Conservation (phyloP, 2,113 vertebrate species). For the Syrmaticus mikado region DNA sequence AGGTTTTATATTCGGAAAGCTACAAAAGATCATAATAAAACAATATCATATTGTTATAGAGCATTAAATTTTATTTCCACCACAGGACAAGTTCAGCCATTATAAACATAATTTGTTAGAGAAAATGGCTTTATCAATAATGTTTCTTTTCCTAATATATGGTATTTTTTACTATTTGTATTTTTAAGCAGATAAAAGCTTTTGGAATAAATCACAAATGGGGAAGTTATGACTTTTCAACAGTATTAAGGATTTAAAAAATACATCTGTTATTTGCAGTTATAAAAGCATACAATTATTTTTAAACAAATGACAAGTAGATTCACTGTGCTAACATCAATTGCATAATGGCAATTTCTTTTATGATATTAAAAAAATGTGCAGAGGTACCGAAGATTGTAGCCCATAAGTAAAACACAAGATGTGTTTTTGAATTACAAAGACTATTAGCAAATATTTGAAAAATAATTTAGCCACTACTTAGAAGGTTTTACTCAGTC, state of each 20-base stretch:
- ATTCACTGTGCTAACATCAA: background rate
- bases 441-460: background rate
- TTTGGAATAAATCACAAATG: background rate
- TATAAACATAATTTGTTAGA: background rate
- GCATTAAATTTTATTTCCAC: background rate
- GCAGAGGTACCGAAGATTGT: background rate
- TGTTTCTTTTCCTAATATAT: background rate
- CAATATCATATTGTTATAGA: background rate
- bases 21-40: background rate
- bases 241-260: background rate
- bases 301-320: background rate
- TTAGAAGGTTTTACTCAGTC: background rate
- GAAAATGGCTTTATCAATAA: background rate
- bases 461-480: background rate
- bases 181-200: background rate
- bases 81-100: background rate
- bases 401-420: background rate
- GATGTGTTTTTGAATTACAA: background rate
- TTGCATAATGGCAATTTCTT: background rate
- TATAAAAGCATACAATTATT: conserved; percentile 35
- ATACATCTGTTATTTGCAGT: conserved; percentile 30
- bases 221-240: background rate
- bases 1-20: background rate
- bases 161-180: background rate
- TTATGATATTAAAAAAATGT: background rate